phyloP scores from a whole-genome alignment of 2,113 vertebrate genomes.

The Anseranas semipalmata region DNA sequence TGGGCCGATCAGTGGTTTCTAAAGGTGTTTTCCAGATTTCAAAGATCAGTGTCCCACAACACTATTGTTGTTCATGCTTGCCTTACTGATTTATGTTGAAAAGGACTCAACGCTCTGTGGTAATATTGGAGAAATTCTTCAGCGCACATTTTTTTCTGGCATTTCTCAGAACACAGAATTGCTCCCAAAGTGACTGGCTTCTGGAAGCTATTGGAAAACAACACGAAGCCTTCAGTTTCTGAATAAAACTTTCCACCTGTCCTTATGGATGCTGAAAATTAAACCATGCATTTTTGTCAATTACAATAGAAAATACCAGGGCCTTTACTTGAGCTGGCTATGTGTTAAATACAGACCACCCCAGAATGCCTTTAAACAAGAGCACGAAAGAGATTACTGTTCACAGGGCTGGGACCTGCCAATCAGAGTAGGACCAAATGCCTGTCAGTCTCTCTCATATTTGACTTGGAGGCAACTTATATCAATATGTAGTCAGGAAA shows the following conservation, averaged over 20 bases:
- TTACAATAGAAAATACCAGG: slow-evolving; percentile 2
- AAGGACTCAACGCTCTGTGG: background rate
- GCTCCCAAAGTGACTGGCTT: slow-evolving; percentile 47
- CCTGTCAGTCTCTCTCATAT: slow-evolving; percentile 46
- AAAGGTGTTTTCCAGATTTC: slow-evolving; percentile 6
- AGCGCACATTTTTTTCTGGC: slow-evolving; percentile 36
- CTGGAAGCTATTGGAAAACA: slow-evolving; percentile 62
- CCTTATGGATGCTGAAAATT: slow-evolving; percentile 45
- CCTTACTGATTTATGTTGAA: slow-evolving; percentile 14
- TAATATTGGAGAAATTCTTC: slow-evolving; percentile 30
- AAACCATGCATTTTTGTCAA: slow-evolving; percentile 44
- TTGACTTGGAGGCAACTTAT: slow-evolving; percentile 62
- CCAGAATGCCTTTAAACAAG: background rate
- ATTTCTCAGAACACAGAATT: slow-evolving; percentile 24
- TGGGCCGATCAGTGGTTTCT: background rate
- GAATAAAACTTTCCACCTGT: slow-evolving; percentile 67
- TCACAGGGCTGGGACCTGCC: slow-evolving; percentile 33
- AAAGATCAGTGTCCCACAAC: background rate
- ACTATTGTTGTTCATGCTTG: background rate
- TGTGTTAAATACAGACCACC: slow-evolving; percentile 57
- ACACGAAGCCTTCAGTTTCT: background rate
- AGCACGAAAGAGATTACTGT: background rate
- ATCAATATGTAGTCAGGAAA: slow-evolving; percentile 70
- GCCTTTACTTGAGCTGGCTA: slow-evolving; percentile 18
- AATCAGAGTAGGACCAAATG: slow-evolving; percentile 49